phyloP scores from a whole-genome alignment of 2,888 invertebrate species.

The Griposia aprilina region DNA sequence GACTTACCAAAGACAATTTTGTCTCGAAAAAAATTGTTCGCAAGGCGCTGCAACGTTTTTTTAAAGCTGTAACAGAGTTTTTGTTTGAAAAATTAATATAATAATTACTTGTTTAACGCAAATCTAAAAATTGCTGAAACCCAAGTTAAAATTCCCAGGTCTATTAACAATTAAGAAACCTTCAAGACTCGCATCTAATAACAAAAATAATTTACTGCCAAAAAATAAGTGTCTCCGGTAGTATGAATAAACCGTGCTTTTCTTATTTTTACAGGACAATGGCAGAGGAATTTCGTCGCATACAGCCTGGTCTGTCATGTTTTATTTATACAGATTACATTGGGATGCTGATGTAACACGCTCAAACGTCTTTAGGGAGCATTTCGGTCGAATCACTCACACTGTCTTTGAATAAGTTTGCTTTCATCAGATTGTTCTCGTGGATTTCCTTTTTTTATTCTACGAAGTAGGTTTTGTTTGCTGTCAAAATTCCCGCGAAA shows the following conservation, averaged over 20 bases:
- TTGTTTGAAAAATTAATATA: not conserved
- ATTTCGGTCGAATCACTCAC: constrained; percentile 57
- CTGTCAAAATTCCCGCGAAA: constrained; percentile 6
- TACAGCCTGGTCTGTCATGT: constrained; percentile 52
- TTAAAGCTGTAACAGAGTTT: not conserved
- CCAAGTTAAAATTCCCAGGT: not conserved
- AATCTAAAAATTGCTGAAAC: not conserved
- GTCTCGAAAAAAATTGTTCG: not conserved
- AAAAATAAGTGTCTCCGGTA: not conserved
- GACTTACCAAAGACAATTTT: not conserved
- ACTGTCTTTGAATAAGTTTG: constrained; percentile 52
- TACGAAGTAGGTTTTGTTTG: constrained; percentile 20
- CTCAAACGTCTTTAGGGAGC: constrained; percentile 39
- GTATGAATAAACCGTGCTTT: constrained; percentile 30
- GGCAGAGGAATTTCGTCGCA: constrained; percentile 37
- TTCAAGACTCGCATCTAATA: not conserved
- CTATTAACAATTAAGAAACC: not conserved
- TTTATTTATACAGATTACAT: constrained; percentile 64
- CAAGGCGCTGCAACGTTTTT: not conserved
- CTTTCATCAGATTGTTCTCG: constrained; percentile 23
- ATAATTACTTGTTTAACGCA: not conserved
- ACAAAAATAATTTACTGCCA: constrained; percentile 1
- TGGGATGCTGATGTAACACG: constrained; percentile 56
- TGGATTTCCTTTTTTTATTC: constrained; percentile 28
- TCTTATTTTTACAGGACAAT: constrained; percentile 46